A percentile compares a stretch with the other conserved stretches of the same genome.
Conservation (phyloP, 92 coral and sea anemone species). For the Parazoanthus darwini region DNA sequence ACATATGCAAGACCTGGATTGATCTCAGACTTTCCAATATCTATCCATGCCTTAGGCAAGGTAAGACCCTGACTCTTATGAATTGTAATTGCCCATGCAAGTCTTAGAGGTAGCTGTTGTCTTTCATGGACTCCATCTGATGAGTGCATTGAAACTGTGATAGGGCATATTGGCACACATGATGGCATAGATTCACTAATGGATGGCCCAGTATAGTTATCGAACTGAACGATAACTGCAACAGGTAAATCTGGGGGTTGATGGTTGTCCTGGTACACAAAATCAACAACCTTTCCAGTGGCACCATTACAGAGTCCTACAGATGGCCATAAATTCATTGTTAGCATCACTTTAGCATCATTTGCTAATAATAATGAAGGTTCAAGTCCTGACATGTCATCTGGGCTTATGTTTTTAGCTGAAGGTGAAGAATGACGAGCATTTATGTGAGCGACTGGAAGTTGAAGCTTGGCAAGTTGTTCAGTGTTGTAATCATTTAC, state of each 20-base stretch:
- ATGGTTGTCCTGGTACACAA: neutral
- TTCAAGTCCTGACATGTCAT: neutral
- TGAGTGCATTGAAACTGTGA: neutral
- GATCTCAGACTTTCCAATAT: constrained; percentile 40
- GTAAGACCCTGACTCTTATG: constrained; percentile 58
- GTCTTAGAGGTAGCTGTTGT: constrained; percentile 53
- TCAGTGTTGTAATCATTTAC: too few species aligned
- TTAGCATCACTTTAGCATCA: neutral
- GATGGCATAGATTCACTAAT: constrained; percentile 21
- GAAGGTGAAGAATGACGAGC: neutral
- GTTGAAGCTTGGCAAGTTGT: too few species aligned
- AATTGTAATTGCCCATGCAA: constrained; percentile 56
- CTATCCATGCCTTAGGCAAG: constrained; percentile 48
- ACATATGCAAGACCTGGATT: constrained; percentile 47
- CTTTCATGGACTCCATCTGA: constrained; percentile 21
- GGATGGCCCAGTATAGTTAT: constrained; percentile 34
- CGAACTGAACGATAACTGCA: constrained; percentile 40
- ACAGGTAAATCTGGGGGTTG: constrained; percentile 11
- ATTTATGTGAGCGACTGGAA: neutral
- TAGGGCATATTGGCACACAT: constrained; percentile 38
- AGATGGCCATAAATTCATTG: too few species aligned
- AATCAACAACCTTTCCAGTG: neutral
- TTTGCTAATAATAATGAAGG: neutral
- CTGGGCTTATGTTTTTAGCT: neutral
- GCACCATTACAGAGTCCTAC: neutral